Base-by-base conservation (phyloP, 2,888 invertebrate genomes). In the Coecobrya sp. region DNA sequence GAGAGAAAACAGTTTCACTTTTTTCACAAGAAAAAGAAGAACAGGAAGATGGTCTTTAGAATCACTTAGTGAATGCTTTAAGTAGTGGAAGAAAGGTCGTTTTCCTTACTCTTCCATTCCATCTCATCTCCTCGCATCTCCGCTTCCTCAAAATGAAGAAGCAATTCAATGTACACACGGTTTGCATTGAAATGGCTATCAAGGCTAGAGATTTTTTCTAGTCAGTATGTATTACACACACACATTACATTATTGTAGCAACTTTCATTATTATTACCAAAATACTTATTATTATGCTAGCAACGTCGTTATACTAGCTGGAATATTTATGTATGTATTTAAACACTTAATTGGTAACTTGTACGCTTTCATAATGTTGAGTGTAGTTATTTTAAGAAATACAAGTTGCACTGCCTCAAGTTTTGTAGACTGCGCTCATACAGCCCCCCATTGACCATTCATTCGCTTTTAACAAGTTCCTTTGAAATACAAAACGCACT, bases 1-100 rank as follows among this genome's bases (percentile, higher is more conserved):
- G 25, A 70, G 10, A n/a, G n/a, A n/a, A n/a, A 70, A 36, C n/a
- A 36, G 70, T 70, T 70, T 70, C n/a, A 36, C n/a, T 70, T 70
- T 70, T 68, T 27, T 79, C 27, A 10, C 84, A 27, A 36, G 22
- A 45, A 55, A 73, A 25, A 52, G 22, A 76, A 52, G 52, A 76
- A 76, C 76, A 76, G 73, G 73, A 52, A 87, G 68, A 81, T 81
- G 25, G 81, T 81, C 59, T 89, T 68, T 68, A 81, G 68, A 89
- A 89, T 89, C 88, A 89, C 88, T 87, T 89, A 89, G 79, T 81
- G 76, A 81, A 81, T 89, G 81, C 49, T 68, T 81, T 79, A 73
- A 89, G 82, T 42, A 81, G 36, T 76, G 45, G 45, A 55, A 70
- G 86, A 87, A 79, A 89, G 89, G 89, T 89, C 89, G 89, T 84